Evolutionary conservation across 2,888 invertebrate species (phyloP).

Genomic region (Cosmorhoe ocellata): DNA sequence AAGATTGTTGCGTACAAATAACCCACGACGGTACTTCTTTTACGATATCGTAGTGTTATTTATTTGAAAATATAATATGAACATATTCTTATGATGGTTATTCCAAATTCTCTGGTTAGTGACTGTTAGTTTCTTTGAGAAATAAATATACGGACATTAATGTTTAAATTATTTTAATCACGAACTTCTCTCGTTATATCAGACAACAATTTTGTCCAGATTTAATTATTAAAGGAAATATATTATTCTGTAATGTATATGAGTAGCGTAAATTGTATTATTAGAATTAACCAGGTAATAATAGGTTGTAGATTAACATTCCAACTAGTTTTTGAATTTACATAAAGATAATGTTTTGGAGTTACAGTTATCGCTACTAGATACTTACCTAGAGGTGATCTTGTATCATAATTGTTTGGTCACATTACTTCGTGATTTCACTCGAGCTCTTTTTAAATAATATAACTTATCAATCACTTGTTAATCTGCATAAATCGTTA

Average conservation of each 20-base stretch:
- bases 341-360: constrained; percentile 10
- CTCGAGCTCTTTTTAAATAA: background rate
- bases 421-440: background rate
- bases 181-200: constrained; percentile 8
- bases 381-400: background rate
- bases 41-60: constrained; percentile 45
- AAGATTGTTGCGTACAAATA: constrained; percentile 44
- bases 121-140: constrained; percentile 39
- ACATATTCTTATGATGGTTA: constrained; percentile 64
- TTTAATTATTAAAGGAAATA: constrained; percentile 10
- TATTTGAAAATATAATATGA: constrained; percentile 41
- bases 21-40: constrained; percentile 50
- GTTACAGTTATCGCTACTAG: constrained; percentile 4
- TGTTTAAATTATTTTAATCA: constrained; percentile 15
- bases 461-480: background rate
- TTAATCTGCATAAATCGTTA: constrained; percentile 5
- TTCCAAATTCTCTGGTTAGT: constrained; percentile 71
- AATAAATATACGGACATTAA: constrained; percentile 13
- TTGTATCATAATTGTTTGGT: constrained; percentile 3
- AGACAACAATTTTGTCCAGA: constrained; percentile 10
- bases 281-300: constrained; percentile 49
- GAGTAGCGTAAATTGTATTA: constrained; percentile 22
- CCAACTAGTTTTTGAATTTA: constrained; percentile 40
- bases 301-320: constrained; percentile 73
- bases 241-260: constrained; percentile 18